Percentiles rank a stretch among this genome's conserved stretches.
These are phyloP conservation scores for Spheniscus humboldti DNA, from an alignment of 2,797 vertebrate species.

Conservation along the genomic window DNA sequence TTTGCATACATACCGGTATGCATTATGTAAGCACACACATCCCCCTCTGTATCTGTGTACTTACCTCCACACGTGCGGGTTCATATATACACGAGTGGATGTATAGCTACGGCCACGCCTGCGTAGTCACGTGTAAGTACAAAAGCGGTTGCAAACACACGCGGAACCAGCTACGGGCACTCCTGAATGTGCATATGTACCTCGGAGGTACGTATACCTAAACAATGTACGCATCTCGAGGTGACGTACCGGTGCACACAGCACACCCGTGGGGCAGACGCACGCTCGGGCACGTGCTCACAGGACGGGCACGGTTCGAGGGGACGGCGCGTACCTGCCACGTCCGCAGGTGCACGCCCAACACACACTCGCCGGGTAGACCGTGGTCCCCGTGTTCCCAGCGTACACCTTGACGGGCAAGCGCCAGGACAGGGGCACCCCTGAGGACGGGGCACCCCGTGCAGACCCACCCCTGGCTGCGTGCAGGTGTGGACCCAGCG, in stretches of 20 bases:
- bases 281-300: fast-evolving
- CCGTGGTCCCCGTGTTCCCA: fast-evolving
- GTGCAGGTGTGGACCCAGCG: fast-evolving
- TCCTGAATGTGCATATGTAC: fast-evolving
- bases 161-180: fast-evolving
- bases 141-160: fast-evolving
- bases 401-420: fast-evolving
- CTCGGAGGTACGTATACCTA: fast-evolving
- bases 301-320: neutral
- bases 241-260: fast-evolving
- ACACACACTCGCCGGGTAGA: fast-evolving
- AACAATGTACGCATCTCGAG: no score
- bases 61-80: fast-evolving
- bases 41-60: neutral
- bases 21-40: fast-evolving
- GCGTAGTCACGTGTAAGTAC: fast-evolving
- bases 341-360: neutral
- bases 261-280: neutral
- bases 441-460: neutral
- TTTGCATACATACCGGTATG: no score
- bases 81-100: neutral
- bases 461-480: neutral
- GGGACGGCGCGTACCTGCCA: no score
- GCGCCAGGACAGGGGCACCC: no score
- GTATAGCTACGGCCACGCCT: neutral